phyloP scores from a whole-genome alignment of 2,888 invertebrate species.

The Clistopyga incitator region DNA sequence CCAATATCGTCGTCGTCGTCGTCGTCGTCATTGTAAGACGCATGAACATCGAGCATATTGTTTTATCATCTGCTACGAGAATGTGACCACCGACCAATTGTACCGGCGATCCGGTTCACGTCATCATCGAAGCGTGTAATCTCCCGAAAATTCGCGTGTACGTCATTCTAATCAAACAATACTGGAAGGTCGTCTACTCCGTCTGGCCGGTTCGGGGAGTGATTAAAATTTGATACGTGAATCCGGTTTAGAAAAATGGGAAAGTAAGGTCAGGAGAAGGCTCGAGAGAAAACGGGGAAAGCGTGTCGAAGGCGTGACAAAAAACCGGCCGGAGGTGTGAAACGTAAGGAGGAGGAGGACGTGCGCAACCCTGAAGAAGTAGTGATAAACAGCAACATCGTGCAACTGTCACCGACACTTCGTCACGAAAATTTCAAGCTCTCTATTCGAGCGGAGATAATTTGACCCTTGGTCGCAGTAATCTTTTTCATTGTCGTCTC shows the following conservation, averaged over 20 bases:
- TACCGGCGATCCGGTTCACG: constrained; percentile 56
- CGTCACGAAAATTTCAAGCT: not conserved
- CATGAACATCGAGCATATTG: constrained; percentile 35
- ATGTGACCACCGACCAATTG: constrained; percentile 63
- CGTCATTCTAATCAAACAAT: constrained; percentile 12
- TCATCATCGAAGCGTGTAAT: constrained; percentile 20
- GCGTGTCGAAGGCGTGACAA: not conserved
- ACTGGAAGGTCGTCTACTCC: not conserved
- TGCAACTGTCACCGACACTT: constrained; percentile 22
- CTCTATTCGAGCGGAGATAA: not conserved
- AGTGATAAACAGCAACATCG: constrained; percentile 11
- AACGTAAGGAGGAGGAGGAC: not conserved
- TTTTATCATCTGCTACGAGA: constrained; percentile 50
- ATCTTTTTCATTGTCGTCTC: constrained; percentile 10
- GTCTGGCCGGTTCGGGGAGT: constrained; percentile 15
- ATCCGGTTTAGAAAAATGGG: constrained; percentile 55
- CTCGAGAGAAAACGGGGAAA: not conserved
- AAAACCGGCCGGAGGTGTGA: constrained; percentile 13
- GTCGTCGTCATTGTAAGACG: constrained; percentile 8
- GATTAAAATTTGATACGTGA: constrained; percentile 9
- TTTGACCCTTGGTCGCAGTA: constrained; percentile 26
- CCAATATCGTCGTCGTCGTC: constrained; percentile 27
- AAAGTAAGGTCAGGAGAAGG: constrained; percentile 13
- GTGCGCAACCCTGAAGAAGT: constrained; percentile 22
- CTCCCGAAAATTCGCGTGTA: constrained; percentile 11